A percentile compares a stretch with the other conserved stretches of the same genome.
These are phyloP conservation scores for Dasyprocta punctata DNA, from an alignment of 2,113 vertebrate species.

Conservation along the genomic window DNA sequence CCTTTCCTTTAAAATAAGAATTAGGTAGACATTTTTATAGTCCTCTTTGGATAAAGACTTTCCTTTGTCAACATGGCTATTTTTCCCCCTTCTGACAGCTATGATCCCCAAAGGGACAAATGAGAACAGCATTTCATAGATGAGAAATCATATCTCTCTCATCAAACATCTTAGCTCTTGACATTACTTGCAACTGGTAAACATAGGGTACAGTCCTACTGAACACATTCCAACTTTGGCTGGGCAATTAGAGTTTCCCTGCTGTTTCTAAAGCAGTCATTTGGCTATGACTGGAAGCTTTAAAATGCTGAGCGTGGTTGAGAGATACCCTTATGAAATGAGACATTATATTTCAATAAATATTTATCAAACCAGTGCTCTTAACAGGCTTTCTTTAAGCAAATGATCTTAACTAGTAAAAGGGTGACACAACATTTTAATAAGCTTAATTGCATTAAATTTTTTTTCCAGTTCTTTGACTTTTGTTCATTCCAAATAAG, in stretches of 20 bases:
- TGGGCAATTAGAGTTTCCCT: slow-evolving; percentile 50
- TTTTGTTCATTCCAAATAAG: slow-evolving; percentile 44
- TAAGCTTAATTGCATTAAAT: background rate
- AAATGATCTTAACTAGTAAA: slow-evolving; percentile 28
- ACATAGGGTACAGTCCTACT: slow-evolving; percentile 51
- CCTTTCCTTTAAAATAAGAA: background rate
- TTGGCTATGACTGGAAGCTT: slow-evolving; percentile 45
- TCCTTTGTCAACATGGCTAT: background rate
- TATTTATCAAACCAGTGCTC: slow-evolving; percentile 69
- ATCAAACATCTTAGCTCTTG: slow-evolving; percentile 57
- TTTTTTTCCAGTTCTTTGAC: slow-evolving; percentile 6
- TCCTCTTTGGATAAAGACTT: slow-evolving; percentile 37
- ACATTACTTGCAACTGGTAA: slow-evolving; percentile 60
- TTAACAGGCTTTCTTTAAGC: slow-evolving; percentile 27
- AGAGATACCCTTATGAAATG: slow-evolving; percentile 51
- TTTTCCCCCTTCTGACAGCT: slow-evolving; percentile 20
- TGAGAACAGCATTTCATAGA: slow-evolving; percentile 61
- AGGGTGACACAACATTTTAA: slow-evolving; percentile 28
- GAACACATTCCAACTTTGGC: slow-evolving; percentile 61
- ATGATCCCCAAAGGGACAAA: slow-evolving; percentile 45
- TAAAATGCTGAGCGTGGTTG: slow-evolving; percentile 44
- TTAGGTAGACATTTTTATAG: slow-evolving; percentile 29
- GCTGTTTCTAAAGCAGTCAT: slow-evolving; percentile 50
- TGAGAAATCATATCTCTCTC: slow-evolving; percentile 54
- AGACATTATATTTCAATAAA: slow-evolving; percentile 64